Evolutionary conservation across 2,888 invertebrate species (phyloP).

Genomic region (Apeira syringaria): DNA sequence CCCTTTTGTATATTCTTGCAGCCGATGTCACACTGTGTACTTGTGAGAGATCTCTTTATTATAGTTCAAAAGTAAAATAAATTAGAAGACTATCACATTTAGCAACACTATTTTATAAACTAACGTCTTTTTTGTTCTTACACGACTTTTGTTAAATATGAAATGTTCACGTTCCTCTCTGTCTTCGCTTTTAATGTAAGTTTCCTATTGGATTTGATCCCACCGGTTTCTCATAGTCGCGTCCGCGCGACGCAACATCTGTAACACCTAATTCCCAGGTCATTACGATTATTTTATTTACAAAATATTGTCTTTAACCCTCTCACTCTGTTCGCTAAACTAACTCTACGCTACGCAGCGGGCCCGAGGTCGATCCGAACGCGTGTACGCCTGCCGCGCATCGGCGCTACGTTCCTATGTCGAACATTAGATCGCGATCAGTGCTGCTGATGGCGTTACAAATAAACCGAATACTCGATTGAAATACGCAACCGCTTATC

Average conservation of each 20-base stretch:
- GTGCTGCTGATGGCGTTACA: constrained; percentile 61
- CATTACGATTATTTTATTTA: constrained; percentile 81
- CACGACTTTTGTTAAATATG: constrained; percentile 72
- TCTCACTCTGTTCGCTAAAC: constrained; percentile 82
- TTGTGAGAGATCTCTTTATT: constrained; percentile 72
- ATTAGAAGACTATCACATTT: constrained; percentile 82
- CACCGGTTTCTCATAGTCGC: constrained; percentile 79
- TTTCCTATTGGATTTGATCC: constrained; percentile 85
- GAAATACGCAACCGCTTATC: constrained; percentile 75
- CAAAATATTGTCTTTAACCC: constrained; percentile 84
- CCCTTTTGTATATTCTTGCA: constrained; percentile 79
- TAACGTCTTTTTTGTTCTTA: constrained; percentile 78
- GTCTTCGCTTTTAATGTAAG: constrained; percentile 74
- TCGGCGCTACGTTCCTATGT: constrained; percentile 44
- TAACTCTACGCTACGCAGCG: constrained; percentile 79
- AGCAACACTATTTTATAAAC: constrained; percentile 79
- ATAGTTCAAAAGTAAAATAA: constrained; percentile 73
- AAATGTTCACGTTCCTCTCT: constrained; percentile 65
- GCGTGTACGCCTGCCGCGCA: constrained; percentile 54
- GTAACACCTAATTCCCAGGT: constrained; percentile 76
- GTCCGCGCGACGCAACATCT: constrained; percentile 53
- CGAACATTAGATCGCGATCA: constrained; percentile 65
- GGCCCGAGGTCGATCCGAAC: constrained; percentile 71
- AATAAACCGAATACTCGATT: constrained; percentile 68
- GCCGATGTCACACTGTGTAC: constrained; percentile 70